Base-by-base conservation (phyloP, 2,888 invertebrate species). In the Harpalus rubripes region DNA sequence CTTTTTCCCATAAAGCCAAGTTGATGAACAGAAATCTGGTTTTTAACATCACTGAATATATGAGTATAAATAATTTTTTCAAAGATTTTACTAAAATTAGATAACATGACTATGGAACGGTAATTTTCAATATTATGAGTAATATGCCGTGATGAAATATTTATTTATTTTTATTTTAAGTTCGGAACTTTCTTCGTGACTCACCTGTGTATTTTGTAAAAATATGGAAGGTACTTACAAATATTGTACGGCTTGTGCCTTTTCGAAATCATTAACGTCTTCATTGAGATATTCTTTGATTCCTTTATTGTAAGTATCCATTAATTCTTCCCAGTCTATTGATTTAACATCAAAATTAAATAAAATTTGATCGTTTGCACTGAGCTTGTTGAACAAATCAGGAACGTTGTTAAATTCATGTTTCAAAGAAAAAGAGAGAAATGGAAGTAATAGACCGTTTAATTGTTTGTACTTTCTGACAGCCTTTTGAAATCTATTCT, bases 331-430 rank as follows among this genome's bases (percentile, higher is more conserved):
- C 58, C 58, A 58, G n/a, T 58, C n/a, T 58, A 58, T 58, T n/a
- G 15, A n/a, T 8, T 58, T n/a, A 58, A n/a, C 15, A 58, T 58
- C n/a, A 58, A 58, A 58, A 58, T 58, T 58, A 58, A 58, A 58
- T 58, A 58, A n/a, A 10, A 12, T 1, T 58, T 58, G 0, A 58
- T 58, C 58, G 7, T 58, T n/a, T 58, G n/a, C 58, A 58, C 58
- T n/a, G 4, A 58, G 58, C 7, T 15, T 58, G 0, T 58, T n/a
- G 12, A 8, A 58, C n/a, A 58, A 16, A 7, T 16, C n/a, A 58
- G 58, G 58, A n/a, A 58, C n/a, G 16, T 58, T 58, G 1, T 58
- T 58, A 58, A n/a, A 58, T 58, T 58, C 58, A 15, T 15, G 16
- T 10, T 58, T 10, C 7, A 58, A 16, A n/a, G 7, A 15, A 4